Percentiles rank a stretch among this genome's conserved stretches.
Conservation (phyloP, 2,888 invertebrate species). For the Eupithecia pulchellata region DNA sequence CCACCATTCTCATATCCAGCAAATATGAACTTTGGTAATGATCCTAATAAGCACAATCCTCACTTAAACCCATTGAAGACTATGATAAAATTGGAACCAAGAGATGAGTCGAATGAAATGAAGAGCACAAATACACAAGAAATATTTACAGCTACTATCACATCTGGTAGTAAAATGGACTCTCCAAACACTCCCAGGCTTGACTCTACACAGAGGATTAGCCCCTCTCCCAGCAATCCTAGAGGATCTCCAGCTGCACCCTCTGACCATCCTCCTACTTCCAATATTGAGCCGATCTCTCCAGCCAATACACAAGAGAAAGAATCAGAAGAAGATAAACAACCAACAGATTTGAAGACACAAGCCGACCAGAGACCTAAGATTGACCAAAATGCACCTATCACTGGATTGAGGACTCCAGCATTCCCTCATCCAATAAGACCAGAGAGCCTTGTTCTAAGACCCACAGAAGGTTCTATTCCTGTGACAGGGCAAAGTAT, state of each 20-base stretch:
- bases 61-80: constrained; percentile 80
- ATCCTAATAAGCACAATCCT: constrained; percentile 75
- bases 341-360: constrained; percentile 78
- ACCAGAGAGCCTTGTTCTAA: constrained; percentile 74
- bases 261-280: constrained; percentile 73
- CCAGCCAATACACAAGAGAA: constrained; percentile 78
- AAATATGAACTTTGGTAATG: constrained; percentile 73
- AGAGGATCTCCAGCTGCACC: constrained; percentile 75
- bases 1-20: constrained; percentile 74
- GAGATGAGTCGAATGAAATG: constrained; percentile 78
- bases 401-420: constrained; percentile 63
- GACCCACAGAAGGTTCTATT: constrained; percentile 69
- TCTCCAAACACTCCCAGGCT: constrained; percentile 74
- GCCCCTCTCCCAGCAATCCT: constrained; percentile 76
- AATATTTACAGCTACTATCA: constrained; percentile 81
- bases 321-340: constrained; percentile 79
- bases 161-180: constrained; percentile 75
- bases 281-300: constrained; percentile 77
- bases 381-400: constrained; percentile 59
- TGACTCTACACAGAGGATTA: constrained; percentile 76
- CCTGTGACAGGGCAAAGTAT: constrained; percentile 74
- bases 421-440: constrained; percentile 72
- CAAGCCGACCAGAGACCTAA: constrained; percentile 65
- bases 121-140: constrained; percentile 80
- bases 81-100: constrained; percentile 81